These are phyloP conservation scores for Cochlearius cochlearius DNA, from an alignment of 2,113 vertebrate genomes.

Conservation along the genomic window DNA sequence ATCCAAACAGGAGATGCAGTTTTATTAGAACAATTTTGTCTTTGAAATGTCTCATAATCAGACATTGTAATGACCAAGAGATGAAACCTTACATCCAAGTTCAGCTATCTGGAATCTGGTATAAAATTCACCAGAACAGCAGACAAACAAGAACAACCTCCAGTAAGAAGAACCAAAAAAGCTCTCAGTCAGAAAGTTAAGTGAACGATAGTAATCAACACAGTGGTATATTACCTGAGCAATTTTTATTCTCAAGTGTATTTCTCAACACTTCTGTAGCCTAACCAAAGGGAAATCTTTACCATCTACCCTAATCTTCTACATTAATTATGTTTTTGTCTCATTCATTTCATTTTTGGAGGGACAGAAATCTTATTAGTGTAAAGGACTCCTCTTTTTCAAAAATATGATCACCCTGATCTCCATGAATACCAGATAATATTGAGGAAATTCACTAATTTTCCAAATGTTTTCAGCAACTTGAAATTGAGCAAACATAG, in stretches of 20 bases:
- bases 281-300: neutral
- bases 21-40: neutral
- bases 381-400: neutral
- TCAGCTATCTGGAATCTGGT: neutral
- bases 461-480: neutral
- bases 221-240: neutral
- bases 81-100: neutral
- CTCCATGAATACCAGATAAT: neutral
- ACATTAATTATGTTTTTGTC: neutral
- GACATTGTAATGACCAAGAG: neutral
- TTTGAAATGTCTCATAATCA: neutral
- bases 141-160: neutral
- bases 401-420: neutral
- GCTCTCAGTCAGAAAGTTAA: neutral
- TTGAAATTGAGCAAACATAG: accelerated
- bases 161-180: neutral
- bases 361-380: neutral
- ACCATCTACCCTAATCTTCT: neutral
- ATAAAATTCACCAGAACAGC: neutral
- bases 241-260: neutral
- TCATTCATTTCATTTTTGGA: neutral
- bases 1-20: neutral
- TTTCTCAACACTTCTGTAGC: neutral
- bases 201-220: neutral
- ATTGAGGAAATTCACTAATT: neutral